A percentile compares a stretch with the other conserved stretches of the same genome.
These are phyloP conservation scores for Iphiclides podalirius DNA, from an alignment of 2,888 invertebrate genomes.

Conservation along the genomic window DNA sequence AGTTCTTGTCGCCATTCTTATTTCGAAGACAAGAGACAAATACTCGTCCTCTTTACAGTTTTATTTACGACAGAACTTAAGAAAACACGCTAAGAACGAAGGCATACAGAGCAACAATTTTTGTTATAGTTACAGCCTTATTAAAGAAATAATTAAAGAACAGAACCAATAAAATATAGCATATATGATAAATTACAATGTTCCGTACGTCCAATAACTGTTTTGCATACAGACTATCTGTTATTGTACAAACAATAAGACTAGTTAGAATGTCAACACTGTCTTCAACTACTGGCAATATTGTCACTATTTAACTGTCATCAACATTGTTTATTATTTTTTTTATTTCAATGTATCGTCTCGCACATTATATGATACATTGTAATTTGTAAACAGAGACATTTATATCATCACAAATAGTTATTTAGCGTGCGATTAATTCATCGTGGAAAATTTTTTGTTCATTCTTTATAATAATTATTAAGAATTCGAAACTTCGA, in stretches of 20 bases:
- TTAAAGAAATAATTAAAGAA: too few relatives aligned
- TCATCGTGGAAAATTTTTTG: background rate
- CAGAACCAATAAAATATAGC: too few relatives aligned
- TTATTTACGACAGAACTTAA: too few relatives aligned
- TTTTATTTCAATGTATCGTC: conserved; percentile 3
- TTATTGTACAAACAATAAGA: background rate
- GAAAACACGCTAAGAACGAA: too few relatives aligned
- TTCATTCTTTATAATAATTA: background rate
- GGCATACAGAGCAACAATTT: too few relatives aligned
- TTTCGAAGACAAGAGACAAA: too few relatives aligned
- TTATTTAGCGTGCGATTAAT: background rate
- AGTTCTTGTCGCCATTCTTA: too few relatives aligned
- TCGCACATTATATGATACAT: background rate
- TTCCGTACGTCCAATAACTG: too few relatives aligned
- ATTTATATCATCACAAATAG: background rate
- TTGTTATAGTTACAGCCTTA: too few relatives aligned
- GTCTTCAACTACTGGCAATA: conserved; percentile 1
- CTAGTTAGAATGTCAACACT: background rate
- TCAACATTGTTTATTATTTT: conserved; percentile 12
- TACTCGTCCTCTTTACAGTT: too few relatives aligned
- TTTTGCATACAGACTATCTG: background rate
- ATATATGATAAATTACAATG: too few relatives aligned
- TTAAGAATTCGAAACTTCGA: too few relatives aligned
- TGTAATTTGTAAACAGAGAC: background rate
- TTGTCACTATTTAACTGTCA: conserved; percentile 1